Evolutionary conservation across 2,113 vertebrate species (phyloP).

Genomic region (Pelmatolapia mariae): DNA sequence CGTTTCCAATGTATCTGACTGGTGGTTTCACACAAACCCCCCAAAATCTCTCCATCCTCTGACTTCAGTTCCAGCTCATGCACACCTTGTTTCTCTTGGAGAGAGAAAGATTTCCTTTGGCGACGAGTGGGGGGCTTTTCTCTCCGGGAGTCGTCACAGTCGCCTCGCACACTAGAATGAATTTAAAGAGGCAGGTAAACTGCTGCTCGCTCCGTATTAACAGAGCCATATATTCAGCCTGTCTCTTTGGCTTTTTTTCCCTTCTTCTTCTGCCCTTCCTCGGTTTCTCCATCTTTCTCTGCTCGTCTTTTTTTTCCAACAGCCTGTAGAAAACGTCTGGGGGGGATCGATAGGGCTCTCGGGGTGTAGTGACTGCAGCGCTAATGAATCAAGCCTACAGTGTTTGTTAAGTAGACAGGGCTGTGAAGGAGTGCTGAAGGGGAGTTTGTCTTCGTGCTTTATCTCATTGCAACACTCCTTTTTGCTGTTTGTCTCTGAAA

Average conservation of each 20-base stretch:
- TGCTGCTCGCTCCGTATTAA: conserved; percentile 42
- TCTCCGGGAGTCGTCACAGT: conserved; percentile 31
- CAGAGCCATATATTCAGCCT: conserved; percentile 53
- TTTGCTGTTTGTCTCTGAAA: not conserved
- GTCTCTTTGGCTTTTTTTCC: not conserved
- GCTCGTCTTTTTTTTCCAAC: not conserved
- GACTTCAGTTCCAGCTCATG: conserved; percentile 30
- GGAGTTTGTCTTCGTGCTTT: conserved; percentile 34
- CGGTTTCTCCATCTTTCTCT: conserved; percentile 1
- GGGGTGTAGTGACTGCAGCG: conserved; percentile 47
- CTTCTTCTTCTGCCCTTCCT: not conserved
- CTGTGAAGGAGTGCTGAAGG: conserved; percentile 43
- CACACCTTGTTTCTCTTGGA: conserved; percentile 57
- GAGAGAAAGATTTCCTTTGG: conserved; percentile 42
- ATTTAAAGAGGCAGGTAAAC: conserved; percentile 65
- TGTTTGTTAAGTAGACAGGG: conserved; percentile 62
- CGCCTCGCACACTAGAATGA: conserved; percentile 19
- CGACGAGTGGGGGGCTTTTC: not conserved
- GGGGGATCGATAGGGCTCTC: conserved; percentile 55
- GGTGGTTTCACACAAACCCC: not conserved
- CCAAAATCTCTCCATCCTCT: conserved; percentile 19
- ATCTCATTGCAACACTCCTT: conserved; percentile 5
- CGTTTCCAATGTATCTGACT: not conserved
- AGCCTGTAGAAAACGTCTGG: conserved; percentile 33
- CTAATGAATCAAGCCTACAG: conserved; percentile 58